Base-by-base conservation (phyloP, 2,888 invertebrate species). In the Amaurobius ferox region DNA sequence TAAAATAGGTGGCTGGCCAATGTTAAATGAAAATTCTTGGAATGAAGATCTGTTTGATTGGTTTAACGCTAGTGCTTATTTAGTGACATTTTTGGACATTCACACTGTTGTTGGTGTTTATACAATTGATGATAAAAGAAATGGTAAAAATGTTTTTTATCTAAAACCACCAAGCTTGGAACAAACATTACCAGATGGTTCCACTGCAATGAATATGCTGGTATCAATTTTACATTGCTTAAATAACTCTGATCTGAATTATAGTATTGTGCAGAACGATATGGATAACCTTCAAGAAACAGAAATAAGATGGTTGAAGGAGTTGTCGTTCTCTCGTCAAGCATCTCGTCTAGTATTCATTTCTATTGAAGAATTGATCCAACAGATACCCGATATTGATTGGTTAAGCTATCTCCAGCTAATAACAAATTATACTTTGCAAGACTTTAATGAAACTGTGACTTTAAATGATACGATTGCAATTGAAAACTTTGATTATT, bases 1-100 rank as follows among this genome's bases (percentile, higher is more conserved):
- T 23, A 7, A 70, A 61, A 26, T 62, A 2, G 76, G 76, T 30
- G 86, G 80, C 35, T 86, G 86, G 79, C 86, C 86, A 30, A 64
- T 86, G 13, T 61, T 80, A 7, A 40, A 79, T 29, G 1, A 5
- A 0, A 13, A 66, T 23, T 3, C 19, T 6, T 80, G 74, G 76
- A 28, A 77, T 35, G 66, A 40, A 6, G 29, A 19, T 30, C 1
- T 48, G 9, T 86, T 80, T 66, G 66, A 80, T 44, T 76, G 64
- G 76, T 13, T 44, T 32, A 35, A 74, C 44, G 55, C 55, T 2
- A 86, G 76, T 86, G 79, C 80, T 19, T 61, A 39, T 16, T 19
- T 86, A 19, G 0, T 80, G 11, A 71, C 72, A 55, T 64, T 62
- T 6, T 30, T 74, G 13, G 48, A 67, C 61, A 32, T 80, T 32